A percentile compares a stretch with the other conserved stretches of the same genome.
These are phyloP conservation scores for Amphiprion ocellaris DNA, from an alignment of 2,113 vertebrate species.

Conservation along the genomic window DNA sequence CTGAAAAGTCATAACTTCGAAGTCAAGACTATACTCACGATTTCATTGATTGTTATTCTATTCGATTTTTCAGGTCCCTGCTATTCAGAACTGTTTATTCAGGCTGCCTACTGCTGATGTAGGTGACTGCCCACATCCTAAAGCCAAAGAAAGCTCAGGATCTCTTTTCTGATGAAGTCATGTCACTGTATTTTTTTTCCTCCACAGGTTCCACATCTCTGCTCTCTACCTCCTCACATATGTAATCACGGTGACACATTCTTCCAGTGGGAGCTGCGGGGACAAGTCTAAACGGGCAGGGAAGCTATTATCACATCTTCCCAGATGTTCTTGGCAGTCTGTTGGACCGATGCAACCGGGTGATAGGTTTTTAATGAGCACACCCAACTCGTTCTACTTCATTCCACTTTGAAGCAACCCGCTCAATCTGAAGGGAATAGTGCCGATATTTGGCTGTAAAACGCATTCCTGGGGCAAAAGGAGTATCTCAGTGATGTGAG, in stretches of 20 bases:
- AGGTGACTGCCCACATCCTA: not conserved
- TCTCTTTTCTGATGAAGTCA: not conserved
- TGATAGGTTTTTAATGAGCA: constrained; percentile 68
- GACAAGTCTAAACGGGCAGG: constrained; percentile 36
- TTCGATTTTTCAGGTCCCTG: too few species aligned
- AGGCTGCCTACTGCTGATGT: not conserved
- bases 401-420: constrained; percentile 55
- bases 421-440: constrained; percentile 29
- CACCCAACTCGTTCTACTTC: constrained; percentile 31
- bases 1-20: too few species aligned
- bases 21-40: not conserved
- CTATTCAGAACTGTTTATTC: not conserved
- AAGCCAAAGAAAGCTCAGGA: not conserved
- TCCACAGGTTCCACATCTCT: constrained; percentile 4
- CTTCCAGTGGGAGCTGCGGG: constrained; percentile 20
- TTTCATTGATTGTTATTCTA: not conserved
- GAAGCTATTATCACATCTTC: constrained; percentile 57
- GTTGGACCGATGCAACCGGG: constrained; percentile 43
- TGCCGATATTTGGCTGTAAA: constrained; percentile 24
- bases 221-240: constrained; percentile 21
- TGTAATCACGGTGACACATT: constrained; percentile 30
- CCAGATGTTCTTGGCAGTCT: constrained; percentile 58
- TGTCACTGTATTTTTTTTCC: not conserved
- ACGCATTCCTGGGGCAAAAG: constrained; percentile 39
- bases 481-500: constrained; percentile 45